These are phyloP conservation scores for Drosophila kambysellisi DNA, from an alignment of 2,888 invertebrate species.

Conservation along the genomic window DNA sequence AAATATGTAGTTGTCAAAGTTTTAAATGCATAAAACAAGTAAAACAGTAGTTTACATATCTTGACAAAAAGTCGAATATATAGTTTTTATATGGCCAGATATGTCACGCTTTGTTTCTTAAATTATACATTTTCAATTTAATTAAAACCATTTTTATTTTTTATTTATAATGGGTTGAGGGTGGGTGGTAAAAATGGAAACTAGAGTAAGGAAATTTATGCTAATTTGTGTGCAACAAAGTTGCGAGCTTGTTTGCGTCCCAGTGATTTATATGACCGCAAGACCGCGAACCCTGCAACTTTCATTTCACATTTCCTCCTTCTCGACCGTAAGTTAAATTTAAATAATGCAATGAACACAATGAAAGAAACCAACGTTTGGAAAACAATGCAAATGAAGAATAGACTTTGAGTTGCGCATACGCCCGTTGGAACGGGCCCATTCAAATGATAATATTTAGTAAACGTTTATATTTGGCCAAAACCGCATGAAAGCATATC, in stretches of 20 bases:
- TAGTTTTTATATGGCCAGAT: not conserved
- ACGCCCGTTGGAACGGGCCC: constrained; percentile 22
- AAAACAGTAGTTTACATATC: too few relatives aligned
- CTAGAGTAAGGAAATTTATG: constrained; percentile 63
- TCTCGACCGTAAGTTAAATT: constrained; percentile 35
- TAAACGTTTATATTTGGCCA: constrained; percentile 22
- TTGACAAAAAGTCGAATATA: not conserved
- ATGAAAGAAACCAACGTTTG: constrained; percentile 15
- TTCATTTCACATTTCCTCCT: constrained; percentile 36
- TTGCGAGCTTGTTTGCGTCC: constrained; percentile 67
- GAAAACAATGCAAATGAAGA: constrained; percentile 48
- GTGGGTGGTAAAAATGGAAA: constrained; percentile 4
- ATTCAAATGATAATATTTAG: constrained; percentile 36
- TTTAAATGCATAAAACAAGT: constrained; percentile 44
- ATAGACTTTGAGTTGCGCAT: constrained; percentile 36
- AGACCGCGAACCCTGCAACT: constrained; percentile 55
- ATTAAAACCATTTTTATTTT: not conserved
- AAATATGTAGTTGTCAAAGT: constrained; percentile 52
- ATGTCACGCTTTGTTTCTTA: not conserved
- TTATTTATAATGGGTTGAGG: not conserved
- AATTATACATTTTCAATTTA: not conserved
- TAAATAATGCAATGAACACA: constrained; percentile 36
- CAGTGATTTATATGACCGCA: constrained; percentile 70
- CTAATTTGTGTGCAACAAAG: constrained; percentile 75
- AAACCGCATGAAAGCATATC: constrained; percentile 9